Evolutionary conservation across 2,888 invertebrate genomes (phyloP).

Genomic region (Orthonevra nobilis): DNA sequence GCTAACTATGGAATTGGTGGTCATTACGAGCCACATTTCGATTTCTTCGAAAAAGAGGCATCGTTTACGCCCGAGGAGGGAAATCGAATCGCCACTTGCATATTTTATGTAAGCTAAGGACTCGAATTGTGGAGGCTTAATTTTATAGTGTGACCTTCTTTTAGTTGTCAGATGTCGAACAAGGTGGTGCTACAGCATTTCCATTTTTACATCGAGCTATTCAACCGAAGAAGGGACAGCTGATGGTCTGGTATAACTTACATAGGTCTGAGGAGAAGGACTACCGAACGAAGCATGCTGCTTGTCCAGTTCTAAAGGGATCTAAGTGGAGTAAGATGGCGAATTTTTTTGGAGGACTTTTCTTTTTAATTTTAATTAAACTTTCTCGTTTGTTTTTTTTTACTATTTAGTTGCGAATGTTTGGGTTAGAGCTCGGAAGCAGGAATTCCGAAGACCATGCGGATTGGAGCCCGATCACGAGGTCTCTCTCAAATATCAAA

Average conservation of each 20-base stretch:
- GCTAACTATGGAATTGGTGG: slow-evolving; percentile 88
- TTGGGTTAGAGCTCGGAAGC: slow-evolving; percentile 92
- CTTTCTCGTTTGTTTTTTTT: slow-evolving; percentile 55
- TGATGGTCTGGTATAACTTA: slow-evolving; percentile 77
- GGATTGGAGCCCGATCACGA: slow-evolving; percentile 73
- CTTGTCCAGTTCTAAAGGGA: slow-evolving; percentile 76
- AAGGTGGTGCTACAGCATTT: slow-evolving; percentile 98
- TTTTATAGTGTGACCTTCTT: slow-evolving; percentile 72
- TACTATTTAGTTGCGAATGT: slow-evolving; percentile 88
- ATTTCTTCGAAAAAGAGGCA: slow-evolving; percentile 82
- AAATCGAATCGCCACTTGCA: slow-evolving; percentile 97
- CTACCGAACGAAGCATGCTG: slow-evolving; percentile 76
- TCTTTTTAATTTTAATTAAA: slow-evolving; percentile 1
- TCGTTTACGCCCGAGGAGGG: slow-evolving; percentile 80
- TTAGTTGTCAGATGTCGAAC: slow-evolving; percentile 97
- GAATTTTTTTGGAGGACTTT: not conserved
- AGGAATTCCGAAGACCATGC: slow-evolving; percentile 86
- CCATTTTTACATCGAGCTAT: slow-evolving; percentile 91
- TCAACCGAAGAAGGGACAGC: slow-evolving; percentile 89
- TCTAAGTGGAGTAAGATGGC: slow-evolving; percentile 75
- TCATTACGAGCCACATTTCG: slow-evolving; percentile 85
- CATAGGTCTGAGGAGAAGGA: slow-evolving; percentile 75
- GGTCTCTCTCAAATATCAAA: slow-evolving; percentile 72
- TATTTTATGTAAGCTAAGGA: slow-evolving; percentile 92
- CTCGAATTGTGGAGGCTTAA: slow-evolving; percentile 67